Conservation (phyloP, 2,797 vertebrate species). For the Picus viridis region DNA sequence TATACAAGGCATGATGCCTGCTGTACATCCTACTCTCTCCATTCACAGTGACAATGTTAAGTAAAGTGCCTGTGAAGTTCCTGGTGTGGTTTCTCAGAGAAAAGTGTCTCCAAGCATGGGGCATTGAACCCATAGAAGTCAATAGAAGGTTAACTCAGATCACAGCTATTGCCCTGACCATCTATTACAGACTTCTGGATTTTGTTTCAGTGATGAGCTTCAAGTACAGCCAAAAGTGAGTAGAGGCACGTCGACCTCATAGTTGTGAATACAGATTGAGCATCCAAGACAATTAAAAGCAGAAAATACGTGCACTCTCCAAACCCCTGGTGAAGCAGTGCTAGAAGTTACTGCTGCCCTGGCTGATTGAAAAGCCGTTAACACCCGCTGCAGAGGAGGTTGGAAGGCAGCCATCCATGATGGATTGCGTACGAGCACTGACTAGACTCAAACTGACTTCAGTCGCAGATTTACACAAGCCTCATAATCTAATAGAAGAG, state of each 20-base stretch:
- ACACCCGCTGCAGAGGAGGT: background rate
- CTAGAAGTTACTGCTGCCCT: background rate
- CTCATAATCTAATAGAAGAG: constrained; percentile 55
- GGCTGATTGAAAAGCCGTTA: background rate
- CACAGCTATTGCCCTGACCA: background rate
- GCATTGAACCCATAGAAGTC: background rate
- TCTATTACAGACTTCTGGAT: background rate
- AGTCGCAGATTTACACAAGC: constrained; percentile 63
- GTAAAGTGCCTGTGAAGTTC: background rate
- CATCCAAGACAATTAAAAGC: constrained; percentile 62
- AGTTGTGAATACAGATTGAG: constrained; percentile 5
- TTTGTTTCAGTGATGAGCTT: constrained; percentile 56
- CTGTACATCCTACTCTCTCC: background rate
- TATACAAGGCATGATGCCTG: background rate
- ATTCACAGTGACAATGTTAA: rapidly evolving
- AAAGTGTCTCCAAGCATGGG: rapidly evolving
- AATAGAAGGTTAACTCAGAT: constrained; percentile 36
- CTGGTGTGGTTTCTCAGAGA: rapidly evolving
- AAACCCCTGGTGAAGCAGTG: background rate
- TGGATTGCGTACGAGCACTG: constrained; percentile 47
- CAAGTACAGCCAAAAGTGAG: constrained; percentile 53
- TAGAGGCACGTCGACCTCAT: constrained; percentile 66
- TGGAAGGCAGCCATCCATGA: constrained; percentile 55
- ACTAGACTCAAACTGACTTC: constrained; percentile 58
- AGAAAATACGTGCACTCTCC: constrained; percentile 36